Base-by-base conservation (phyloP, 2,113 vertebrate species). In the Myiozetetes cayanensis region DNA sequence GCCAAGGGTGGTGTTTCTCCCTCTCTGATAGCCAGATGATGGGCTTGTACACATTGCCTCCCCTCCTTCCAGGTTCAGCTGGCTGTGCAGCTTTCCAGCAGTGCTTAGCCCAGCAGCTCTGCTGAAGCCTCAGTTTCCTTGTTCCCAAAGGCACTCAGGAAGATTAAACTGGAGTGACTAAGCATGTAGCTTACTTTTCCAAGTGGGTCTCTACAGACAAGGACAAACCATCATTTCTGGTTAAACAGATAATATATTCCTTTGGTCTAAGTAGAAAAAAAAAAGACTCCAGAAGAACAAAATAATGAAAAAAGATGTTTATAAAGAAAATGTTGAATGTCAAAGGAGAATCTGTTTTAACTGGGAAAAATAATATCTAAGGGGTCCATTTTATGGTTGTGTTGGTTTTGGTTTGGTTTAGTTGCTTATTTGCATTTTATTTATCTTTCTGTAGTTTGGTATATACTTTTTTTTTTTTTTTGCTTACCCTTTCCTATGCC, bases 141-240 rank as follows among this genome's bases (percentile, higher is more conserved):
- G 10, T 93, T 68, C 77, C 46, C 95, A 85, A 61, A 95, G 53
- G 74, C 81, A 94, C 88, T 96, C 81, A 93, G 61, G 17, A 31
- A 96, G 70, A 96, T 96, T 94, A 94, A 89, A 65, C n/a, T 43
- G 46, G 58, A 93, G 62, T 95, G 94, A 96, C 94, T 91, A 96
- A 97, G 95, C 93, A 94, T 0, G 20, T 67, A n/a, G 49, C 53
- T 88, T 58, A 7, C n/a, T 76, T 83, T 85, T 91, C 78, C 78
- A 83, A 93, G 58, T 1, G 3, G 28, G 10, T 79, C 13, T 56
- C 10, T 59, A 58, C 24, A 47, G 15, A 15, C 37, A 80, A 87
- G 63, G 62, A 19, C 49, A 94, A 87, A 50, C 11, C 49, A 37
- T 47, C 3, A 7, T 67, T 94, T 85, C 74, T 89, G 52, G 58